Evolutionary conservation across 2,888 invertebrate genomes (phyloP).

Genomic region (Mythimna albipuncta): DNA sequence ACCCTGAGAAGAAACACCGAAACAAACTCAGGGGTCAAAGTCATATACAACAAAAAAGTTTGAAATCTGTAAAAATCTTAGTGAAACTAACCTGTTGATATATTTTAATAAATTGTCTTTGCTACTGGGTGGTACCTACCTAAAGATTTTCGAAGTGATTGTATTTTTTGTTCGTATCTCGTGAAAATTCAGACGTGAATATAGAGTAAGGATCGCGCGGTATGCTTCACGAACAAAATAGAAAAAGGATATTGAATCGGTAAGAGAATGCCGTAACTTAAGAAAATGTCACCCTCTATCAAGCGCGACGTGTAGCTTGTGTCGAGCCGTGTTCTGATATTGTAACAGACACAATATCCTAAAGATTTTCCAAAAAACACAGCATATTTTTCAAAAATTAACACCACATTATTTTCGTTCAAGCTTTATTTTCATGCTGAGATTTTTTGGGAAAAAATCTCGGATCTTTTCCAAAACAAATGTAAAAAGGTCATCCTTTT

Average conservation of each 20-base stretch:
- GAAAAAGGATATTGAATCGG: slow-evolving; percentile 86
- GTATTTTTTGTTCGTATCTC: slow-evolving; percentile 61
- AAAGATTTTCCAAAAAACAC: slow-evolving; percentile 18
- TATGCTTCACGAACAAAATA: slow-evolving; percentile 79
- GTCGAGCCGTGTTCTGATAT: slow-evolving; percentile 64
- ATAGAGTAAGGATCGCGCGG: slow-evolving; percentile 69
- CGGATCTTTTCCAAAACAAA: slow-evolving; percentile 66
- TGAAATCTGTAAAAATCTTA: not conserved
- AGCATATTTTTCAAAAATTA: slow-evolving; percentile 43
- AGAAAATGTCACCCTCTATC: slow-evolving; percentile 80
- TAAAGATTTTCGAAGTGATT: slow-evolving; percentile 33
- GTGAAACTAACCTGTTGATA: not conserved
- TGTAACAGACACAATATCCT: slow-evolving; percentile 54
- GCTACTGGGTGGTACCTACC: not conserved
- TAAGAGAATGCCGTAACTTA: slow-evolving; percentile 75
- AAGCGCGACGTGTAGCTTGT: slow-evolving; percentile 76
- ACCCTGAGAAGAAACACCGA: too few species aligned
- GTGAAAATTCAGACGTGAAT: slow-evolving; percentile 70
- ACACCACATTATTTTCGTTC: slow-evolving; percentile 52
- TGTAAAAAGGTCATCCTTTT: slow-evolving; percentile 83
- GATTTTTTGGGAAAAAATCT: slow-evolving; percentile 57
- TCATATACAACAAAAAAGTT: too few species aligned
- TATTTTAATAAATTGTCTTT: not conserved
- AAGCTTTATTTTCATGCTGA: slow-evolving; percentile 51
- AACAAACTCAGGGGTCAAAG: too few species aligned